Conservation (phyloP, 1,140 invertebrate genomes). For the Brachionus calyciflorus region DNA sequence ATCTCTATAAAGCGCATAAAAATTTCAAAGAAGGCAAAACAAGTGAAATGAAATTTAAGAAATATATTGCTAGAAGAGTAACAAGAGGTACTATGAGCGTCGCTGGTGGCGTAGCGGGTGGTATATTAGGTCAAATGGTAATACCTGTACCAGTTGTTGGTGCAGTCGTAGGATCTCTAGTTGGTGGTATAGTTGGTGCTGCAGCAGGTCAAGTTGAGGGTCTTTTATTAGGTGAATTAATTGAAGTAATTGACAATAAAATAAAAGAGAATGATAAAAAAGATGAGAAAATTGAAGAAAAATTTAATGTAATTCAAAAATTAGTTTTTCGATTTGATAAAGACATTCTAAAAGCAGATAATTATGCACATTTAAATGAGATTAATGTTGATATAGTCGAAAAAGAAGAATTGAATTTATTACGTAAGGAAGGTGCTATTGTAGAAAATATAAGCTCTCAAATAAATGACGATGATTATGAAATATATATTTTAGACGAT, state of each 20-base stretch:
- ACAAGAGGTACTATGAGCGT: conserved; percentile 22
- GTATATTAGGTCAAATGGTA: conserved; percentile 21
- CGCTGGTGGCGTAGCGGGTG: conserved; percentile 8
- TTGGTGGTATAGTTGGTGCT: conserved; percentile 7
- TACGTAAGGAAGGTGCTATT: background rate
- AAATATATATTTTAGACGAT: conserved; percentile 26
- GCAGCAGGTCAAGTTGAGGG: conserved; percentile 21
- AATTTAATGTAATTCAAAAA: conserved; percentile 19
- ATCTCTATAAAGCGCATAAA: conserved; percentile 23
- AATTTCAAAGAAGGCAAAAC: conserved; percentile 36
- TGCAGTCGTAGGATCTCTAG: background rate
- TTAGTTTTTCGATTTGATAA: conserved; percentile 35
- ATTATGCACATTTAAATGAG: background rate
- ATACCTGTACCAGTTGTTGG: conserved; percentile 28
- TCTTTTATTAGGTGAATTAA: conserved; percentile 5
- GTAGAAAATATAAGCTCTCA: background rate
- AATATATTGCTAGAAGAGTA: conserved; percentile 17
- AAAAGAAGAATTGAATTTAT: background rate
- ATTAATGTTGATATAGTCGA: background rate
- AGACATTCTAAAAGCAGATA: background rate
- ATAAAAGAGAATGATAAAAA: conserved; percentile 6
- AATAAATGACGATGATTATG: conserved; percentile 26
- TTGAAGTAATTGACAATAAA: conserved; percentile 17
- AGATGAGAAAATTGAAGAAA: background rate
- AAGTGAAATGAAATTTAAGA: conserved; percentile 9